Conservation (phyloP, 2,797 vertebrate genomes). For the Xiphorhynchus erythropygius region DNA sequence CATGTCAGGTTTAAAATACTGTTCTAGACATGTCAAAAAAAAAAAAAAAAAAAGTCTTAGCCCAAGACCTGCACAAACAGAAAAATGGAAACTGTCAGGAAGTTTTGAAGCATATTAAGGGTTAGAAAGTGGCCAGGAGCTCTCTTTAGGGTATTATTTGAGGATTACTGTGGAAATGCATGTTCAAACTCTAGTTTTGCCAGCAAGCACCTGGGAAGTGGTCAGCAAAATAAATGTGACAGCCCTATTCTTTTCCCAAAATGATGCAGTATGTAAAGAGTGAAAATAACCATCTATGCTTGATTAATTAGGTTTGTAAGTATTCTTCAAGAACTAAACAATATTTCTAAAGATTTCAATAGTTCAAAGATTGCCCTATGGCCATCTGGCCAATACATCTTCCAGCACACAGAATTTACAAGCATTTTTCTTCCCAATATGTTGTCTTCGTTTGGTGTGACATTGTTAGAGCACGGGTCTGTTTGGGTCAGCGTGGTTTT, state of each 20-base stretch:
- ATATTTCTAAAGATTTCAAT: conserved; percentile 87
- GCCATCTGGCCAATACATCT: conserved; percentile 82
- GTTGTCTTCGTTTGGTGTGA: conserved; percentile 84
- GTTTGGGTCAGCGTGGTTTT: conserved; percentile 83
- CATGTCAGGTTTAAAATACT: not conserved
- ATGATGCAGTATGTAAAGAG: conserved; percentile 74
- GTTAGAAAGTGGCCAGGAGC: not conserved
- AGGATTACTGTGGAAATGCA: conserved; percentile 50
- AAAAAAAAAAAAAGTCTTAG: not conserved
- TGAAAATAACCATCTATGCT: conserved; percentile 82
- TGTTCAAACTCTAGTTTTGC: conserved; percentile 52
- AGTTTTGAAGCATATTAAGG: not conserved
- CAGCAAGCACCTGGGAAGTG: conserved; percentile 68
- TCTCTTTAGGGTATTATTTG: conserved; percentile 31
- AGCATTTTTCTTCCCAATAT: conserved; percentile 86
- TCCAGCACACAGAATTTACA: conserved; percentile 78
- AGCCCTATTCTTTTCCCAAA: conserved; percentile 77
- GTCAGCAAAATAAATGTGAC: conserved; percentile 72
- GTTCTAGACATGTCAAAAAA: not conserved
- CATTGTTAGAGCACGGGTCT: conserved; percentile 81
- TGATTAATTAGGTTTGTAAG: conserved; percentile 87
- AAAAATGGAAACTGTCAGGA: not conserved
- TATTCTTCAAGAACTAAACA: conserved; percentile 83
- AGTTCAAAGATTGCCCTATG: conserved; percentile 86
- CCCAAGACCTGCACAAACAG: not conserved